Percentiles rank a stretch among this genome's conserved stretches.
These are phyloP conservation scores for Amyelois transitella DNA, from an alignment of 1,140 invertebrate genomes.

Conservation along the genomic window DNA sequence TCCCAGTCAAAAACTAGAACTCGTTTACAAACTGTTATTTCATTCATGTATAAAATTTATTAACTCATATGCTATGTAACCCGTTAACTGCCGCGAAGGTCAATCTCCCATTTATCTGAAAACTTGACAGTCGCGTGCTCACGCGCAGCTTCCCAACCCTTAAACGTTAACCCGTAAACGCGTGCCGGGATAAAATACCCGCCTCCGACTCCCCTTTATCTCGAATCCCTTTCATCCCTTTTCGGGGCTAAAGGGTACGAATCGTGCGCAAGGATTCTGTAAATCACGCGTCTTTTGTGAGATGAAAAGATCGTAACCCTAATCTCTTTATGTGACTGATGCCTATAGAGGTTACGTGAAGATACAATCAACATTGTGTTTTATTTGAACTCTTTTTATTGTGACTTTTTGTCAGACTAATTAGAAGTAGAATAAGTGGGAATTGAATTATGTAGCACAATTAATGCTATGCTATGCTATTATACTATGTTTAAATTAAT, in stretches of 20 bases:
- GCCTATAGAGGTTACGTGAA: not conserved
- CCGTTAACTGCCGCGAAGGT: not conserved
- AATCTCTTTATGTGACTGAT: constrained; percentile 5
- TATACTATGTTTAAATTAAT: too few species aligned
- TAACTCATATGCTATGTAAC: too few species aligned
- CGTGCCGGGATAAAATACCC: constrained; percentile 56
- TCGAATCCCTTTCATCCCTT: constrained; percentile 49
- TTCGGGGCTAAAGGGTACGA: constrained; percentile 53
- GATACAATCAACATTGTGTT: not conserved
- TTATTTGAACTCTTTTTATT: not conserved
- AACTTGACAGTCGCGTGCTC: constrained; percentile 28
- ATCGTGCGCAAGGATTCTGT: constrained; percentile 67
- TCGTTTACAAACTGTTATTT: too few species aligned
- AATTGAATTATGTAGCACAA: too few species aligned
- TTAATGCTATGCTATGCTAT: too few species aligned
- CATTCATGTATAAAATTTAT: too few species aligned
- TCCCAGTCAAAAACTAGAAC: too few species aligned
- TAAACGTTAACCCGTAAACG: constrained; percentile 49
- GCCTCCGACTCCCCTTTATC: constrained; percentile 49
- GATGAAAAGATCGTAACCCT: constrained; percentile 34
- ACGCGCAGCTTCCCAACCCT: constrained; percentile 54
- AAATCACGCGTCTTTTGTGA: constrained; percentile 59
- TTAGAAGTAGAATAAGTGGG: too few species aligned
- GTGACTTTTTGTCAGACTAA: not conserved
- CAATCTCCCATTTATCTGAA: not conserved